phyloP scores from a whole-genome alignment of 2,888 invertebrate genomes.

The Hypselothyrea guttata region DNA sequence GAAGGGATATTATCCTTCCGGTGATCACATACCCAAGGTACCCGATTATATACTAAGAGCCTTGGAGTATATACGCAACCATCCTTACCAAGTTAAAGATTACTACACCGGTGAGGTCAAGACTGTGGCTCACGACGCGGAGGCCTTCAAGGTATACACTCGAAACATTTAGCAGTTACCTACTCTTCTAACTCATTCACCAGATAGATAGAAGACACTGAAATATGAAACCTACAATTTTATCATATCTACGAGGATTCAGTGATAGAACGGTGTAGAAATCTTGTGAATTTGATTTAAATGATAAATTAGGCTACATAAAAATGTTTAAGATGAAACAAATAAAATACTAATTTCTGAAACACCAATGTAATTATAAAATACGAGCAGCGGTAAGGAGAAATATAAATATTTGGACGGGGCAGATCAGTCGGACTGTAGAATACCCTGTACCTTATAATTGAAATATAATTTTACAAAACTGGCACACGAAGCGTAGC shows the following conservation, averaged over 20 bases:
- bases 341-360: not conserved
- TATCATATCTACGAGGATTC: too few species aligned
- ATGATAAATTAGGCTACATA: slow-evolving; percentile 55
- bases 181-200: slow-evolving; percentile 37
- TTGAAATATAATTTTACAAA: too few species aligned
- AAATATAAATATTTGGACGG: too few species aligned
- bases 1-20: slow-evolving; percentile 73
- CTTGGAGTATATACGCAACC: slow-evolving; percentile 74
- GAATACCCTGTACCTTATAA: too few species aligned
- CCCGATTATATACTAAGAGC: slow-evolving; percentile 74
- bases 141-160: slow-evolving; percentile 63
- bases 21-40: slow-evolving; percentile 76
- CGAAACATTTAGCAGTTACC: slow-evolving; percentile 49
- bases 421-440: too few species aligned
- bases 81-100: slow-evolving; percentile 70
- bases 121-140: slow-evolving; percentile 60
- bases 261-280: slow-evolving; percentile 1
- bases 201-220: slow-evolving; percentile 15
- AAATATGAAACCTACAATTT: too few species aligned
- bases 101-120: slow-evolving; percentile 71
- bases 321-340: slow-evolving; percentile 24
- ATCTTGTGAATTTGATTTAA: slow-evolving; percentile 61
- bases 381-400: too few species aligned
- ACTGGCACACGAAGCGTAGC: too few species aligned
- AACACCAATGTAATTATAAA: too few species aligned